Evolutionary conservation across 1,140 invertebrate species (phyloP).

Genomic region (Bombus sylvicola): DNA sequence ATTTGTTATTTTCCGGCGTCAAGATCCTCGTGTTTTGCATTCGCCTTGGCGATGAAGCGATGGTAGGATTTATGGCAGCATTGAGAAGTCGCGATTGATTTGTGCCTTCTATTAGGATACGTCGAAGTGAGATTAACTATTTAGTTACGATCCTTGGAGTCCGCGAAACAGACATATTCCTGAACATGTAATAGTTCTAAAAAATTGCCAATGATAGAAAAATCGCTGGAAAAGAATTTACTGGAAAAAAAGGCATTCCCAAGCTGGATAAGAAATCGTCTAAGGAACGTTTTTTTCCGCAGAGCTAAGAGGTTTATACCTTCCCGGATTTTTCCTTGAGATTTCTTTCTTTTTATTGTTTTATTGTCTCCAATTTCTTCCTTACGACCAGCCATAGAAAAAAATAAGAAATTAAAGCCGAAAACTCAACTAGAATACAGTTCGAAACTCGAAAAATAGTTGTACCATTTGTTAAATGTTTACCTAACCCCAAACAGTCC

Average conservation of each 20-base stretch:
- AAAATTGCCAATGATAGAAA: not conserved
- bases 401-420: not conserved
- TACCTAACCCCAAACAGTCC: no score
- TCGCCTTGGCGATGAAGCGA: not conserved
- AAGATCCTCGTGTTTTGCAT: not conserved
- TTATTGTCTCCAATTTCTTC: not conserved
- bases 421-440: no score
- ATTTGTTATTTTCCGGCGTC: not conserved
- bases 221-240: not conserved
- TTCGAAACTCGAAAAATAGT: no score
- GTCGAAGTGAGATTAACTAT: not conserved
- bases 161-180: not conserved
- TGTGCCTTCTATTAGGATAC: not conserved
- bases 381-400: not conserved
- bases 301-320: no score
- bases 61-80: not conserved
- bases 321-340: not conserved
- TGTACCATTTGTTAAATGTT: no score
- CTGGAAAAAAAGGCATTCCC: accelerated
- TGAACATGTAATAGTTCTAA: not conserved
- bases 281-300: no score
- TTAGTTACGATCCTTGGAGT: not conserved
- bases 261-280: no score
- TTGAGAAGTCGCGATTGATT: not conserved
- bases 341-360: not conserved